These are phyloP conservation scores for Heliconius cydno DNA, from an alignment of 2,888 invertebrate genomes.

Conservation along the genomic window DNA sequence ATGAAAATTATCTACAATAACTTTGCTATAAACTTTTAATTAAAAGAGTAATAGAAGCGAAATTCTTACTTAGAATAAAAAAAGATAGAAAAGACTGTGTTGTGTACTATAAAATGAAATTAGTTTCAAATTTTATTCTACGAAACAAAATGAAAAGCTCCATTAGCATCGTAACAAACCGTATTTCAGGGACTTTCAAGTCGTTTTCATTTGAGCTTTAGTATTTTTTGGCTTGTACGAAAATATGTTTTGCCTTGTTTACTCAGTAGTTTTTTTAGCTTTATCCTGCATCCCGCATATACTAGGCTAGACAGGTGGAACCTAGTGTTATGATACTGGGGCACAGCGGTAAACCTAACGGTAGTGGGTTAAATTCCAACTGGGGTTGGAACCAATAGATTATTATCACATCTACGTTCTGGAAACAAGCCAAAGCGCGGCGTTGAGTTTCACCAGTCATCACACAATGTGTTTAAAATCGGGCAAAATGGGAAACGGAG, in stretches of 20 bases:
- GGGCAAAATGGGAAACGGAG: too few relatives aligned
- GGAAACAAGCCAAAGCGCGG: too few relatives aligned
- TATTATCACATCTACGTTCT: too few relatives aligned
- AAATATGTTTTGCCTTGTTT: background rate
- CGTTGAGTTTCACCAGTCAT: too few relatives aligned
- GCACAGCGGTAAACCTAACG: too few relatives aligned
- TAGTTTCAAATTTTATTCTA: slow-evolving; percentile 9
- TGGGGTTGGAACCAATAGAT: too few relatives aligned
- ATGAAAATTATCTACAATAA: background rate
- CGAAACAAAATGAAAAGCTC: background rate
- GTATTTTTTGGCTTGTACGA: background rate
- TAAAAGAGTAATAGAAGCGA: background rate
- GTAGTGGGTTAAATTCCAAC: too few relatives aligned
- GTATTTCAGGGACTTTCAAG: background rate
- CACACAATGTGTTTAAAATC: too few relatives aligned
- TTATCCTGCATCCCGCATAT: background rate
- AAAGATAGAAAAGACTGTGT: background rate
- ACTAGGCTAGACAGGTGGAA: background rate
- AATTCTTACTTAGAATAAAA: background rate
- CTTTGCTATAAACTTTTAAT: background rate
- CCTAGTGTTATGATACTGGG: background rate
- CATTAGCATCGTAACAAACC: slow-evolving; percentile 5
- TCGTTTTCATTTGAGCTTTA: slow-evolving; percentile 1
- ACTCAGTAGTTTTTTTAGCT: background rate
- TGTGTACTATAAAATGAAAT: slow-evolving; percentile 1